Conservation (phyloP, 2,888 invertebrate species). For the Physocephala rufipes region DNA sequence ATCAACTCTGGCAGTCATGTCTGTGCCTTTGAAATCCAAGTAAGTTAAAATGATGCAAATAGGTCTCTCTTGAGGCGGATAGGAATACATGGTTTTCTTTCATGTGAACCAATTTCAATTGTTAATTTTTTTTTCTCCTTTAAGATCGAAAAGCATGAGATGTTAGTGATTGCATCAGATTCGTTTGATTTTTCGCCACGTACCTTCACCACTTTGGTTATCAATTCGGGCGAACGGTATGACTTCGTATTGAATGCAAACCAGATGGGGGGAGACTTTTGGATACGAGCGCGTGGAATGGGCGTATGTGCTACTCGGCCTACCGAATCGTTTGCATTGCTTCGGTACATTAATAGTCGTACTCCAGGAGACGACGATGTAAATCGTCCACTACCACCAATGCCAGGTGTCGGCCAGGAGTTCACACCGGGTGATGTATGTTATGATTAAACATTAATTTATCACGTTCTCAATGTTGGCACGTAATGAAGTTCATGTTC, state of each 20-base stretch:
- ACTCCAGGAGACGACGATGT: slow-evolving; percentile 9
- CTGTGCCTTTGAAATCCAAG: slow-evolving; percentile 60
- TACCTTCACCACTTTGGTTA: slow-evolving; percentile 52
- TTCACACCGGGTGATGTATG: slow-evolving; percentile 42
- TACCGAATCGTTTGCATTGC: slow-evolving; percentile 52
- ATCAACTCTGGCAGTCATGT: slow-evolving; percentile 59
- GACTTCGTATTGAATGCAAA: slow-evolving; percentile 66
- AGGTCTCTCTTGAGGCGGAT: too few species aligned
- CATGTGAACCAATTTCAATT: too few species aligned
- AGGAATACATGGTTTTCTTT: too few species aligned
- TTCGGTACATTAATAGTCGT: slow-evolving; percentile 47
- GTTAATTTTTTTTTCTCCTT: too few species aligned
- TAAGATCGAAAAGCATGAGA: slow-evolving; percentile 47
- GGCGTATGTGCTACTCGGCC: slow-evolving; percentile 48
- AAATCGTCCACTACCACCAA: slow-evolving; percentile 35
- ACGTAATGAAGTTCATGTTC: background rate
- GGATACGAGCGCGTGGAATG: slow-evolving; percentile 50
- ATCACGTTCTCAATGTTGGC: too few species aligned
- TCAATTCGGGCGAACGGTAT: slow-evolving; percentile 67
- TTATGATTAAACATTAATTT: background rate
- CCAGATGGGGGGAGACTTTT: slow-evolving; percentile 57
- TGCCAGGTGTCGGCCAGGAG: slow-evolving; percentile 42
- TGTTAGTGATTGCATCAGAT: slow-evolving; percentile 61
- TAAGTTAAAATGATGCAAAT: slow-evolving; percentile 35
- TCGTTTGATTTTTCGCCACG: slow-evolving; percentile 54